A percentile compares a stretch with the other conserved stretches of the same genome.
phyloP scores from a whole-genome alignment of 2,888 invertebrate species.

The Serrognathus titanus region DNA sequence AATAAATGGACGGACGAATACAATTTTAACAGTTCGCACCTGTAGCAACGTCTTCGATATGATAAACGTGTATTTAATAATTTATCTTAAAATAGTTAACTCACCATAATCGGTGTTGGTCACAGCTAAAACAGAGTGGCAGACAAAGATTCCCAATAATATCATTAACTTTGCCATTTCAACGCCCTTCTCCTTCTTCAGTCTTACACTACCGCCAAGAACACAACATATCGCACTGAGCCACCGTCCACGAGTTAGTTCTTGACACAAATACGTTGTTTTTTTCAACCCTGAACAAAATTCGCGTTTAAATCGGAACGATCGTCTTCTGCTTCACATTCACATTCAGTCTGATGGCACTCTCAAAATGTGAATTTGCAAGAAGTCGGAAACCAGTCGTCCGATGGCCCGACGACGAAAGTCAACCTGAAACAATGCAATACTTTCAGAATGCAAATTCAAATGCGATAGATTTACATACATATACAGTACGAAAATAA shows the following conservation, averaged over 20 bases:
- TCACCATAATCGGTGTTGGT: conserved; percentile 6
- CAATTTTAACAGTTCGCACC: no score
- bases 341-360: no score
- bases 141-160: conserved; percentile 6
- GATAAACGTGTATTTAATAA: no score
- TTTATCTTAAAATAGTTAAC: neutral
- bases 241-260: neutral
- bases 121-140: neutral
- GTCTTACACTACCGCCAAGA: conserved; percentile 8
- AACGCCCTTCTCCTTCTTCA: neutral
- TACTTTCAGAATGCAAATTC: neutral
- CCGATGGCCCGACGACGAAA: neutral
- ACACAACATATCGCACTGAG: conserved; percentile 6
- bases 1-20: no score
- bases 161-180: conserved; percentile 7
- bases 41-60: no score
- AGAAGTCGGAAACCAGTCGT: neutral
- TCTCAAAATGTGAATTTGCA: no score
- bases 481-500: no score
- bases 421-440: neutral
- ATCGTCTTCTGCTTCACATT: no score
- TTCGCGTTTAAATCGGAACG: no score
- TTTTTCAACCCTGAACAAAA: no score
- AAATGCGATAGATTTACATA: no score
- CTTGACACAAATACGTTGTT: neutral